A percentile compares a stretch with the other conserved stretches of the same genome.
phyloP scores from a whole-genome alignment of 2,113 vertebrate species.

The Neolamprologus variostigma region DNA sequence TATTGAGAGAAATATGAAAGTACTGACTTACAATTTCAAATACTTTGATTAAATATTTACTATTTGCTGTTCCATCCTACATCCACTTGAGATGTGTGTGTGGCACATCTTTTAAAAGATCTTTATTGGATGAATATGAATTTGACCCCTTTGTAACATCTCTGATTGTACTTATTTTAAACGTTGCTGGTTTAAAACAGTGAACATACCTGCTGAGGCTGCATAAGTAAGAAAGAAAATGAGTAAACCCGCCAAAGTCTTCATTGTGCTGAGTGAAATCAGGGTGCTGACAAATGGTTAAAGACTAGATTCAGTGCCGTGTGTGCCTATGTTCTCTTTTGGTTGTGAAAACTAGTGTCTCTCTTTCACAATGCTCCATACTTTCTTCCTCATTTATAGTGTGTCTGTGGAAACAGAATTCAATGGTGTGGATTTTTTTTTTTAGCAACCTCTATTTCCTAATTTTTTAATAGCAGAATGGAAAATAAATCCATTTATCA shows the following conservation, averaged over 20 bases:
- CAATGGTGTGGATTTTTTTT: neutral
- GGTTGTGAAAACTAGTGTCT: neutral
- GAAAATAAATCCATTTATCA: neutral
- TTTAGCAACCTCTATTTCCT: neutral
- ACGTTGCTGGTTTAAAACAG: neutral
- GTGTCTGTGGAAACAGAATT: neutral
- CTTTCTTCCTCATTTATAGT: neutral
- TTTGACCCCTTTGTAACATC: neutral
- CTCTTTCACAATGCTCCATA: neutral
- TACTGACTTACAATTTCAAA: neutral
- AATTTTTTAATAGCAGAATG: neutral
- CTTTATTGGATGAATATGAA: neutral
- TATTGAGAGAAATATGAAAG: neutral
- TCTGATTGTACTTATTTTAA: neutral
- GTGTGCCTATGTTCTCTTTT: neutral
- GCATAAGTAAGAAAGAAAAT: neutral
- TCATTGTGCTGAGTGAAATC: neutral
- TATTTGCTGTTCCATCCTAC: neutral
- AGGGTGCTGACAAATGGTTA: neutral
- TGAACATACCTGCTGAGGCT: neutral
- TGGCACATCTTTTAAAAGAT: neutral
- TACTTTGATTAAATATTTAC: neutral
- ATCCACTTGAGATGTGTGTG: neutral
- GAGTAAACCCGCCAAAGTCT: rapidly evolving
- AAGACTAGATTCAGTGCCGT: neutral